Base-by-base conservation (phyloP, 53 echinoderm and acorn worm species). In the Mesocentrotus franciscanus region DNA sequence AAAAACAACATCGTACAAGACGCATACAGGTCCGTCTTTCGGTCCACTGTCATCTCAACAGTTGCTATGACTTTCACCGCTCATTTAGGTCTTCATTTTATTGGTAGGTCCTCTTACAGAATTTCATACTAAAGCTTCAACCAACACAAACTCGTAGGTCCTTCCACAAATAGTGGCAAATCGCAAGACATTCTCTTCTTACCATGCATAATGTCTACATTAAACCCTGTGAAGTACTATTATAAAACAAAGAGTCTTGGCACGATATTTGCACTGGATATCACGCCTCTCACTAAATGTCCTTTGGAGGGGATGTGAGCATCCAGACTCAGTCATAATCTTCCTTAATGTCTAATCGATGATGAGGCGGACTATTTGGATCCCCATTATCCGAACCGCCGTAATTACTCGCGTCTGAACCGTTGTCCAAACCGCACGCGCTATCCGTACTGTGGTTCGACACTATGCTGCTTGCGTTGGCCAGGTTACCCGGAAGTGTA, bases 401-500 rank as follows among this genome's bases (percentile, higher is more conserved):
- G 93, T 93, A 93, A 75, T 93, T 93, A 57, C 93, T 93, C 7
- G 74, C 93, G 76, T 93, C 93, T 17, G 93, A 93, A 75, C 93
- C 93, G 93, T 61, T 61, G 27, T 93, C 93, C n/a, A 93, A 75
- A 49, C 93, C 93, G 57, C 93, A 93, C 26, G 93, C 93, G 56
- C 93, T 93, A 75, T 93, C 93, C 78, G 93, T 55, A 93, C 93
- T 93, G 93, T 93, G 93, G 30, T 93, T 93, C 56, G 93, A 93
- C 6, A 93, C 56, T 33, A 92, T 92, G 87, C 84, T 96, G 56
- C 95, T 92, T 17, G 95, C 92, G 92, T 95, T 96, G 39, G 96
- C 96, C 68, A 96, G 89, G 95, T 96, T 96, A 93, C 96, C 96
- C 84, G 96, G 96, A 70, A 96, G 95, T 72, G 96, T 96, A 87